Conservation (phyloP, 2,888 invertebrate species). For the Rhogogaster chlorosoma region DNA sequence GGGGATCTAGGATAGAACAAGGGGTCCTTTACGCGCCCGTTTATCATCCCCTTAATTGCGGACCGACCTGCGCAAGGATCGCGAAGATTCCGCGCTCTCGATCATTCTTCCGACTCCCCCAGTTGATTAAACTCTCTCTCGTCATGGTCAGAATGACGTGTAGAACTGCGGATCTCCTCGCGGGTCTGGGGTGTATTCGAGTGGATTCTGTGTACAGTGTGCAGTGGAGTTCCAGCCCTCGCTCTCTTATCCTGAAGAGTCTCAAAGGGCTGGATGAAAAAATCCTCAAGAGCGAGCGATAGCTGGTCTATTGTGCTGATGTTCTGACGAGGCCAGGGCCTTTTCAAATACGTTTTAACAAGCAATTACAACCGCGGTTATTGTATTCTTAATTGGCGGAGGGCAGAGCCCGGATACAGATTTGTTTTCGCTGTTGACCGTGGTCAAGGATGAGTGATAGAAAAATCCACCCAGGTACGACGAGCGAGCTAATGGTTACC, state of each 20-base stretch:
- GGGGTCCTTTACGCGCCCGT: not conserved
- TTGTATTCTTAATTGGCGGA: not conserved
- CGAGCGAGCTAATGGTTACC: not conserved
- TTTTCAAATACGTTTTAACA: slow-evolving; percentile 69
- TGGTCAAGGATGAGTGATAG: not conserved
- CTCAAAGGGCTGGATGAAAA: slow-evolving; percentile 22
- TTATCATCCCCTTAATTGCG: not conserved
- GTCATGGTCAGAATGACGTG: not conserved
- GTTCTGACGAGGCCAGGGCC: slow-evolving; percentile 73
- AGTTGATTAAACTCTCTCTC: not conserved
- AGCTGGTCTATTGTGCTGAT: slow-evolving; percentile 63
- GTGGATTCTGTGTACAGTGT: not conserved
- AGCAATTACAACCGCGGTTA: slow-evolving; percentile 63
- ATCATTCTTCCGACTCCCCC: not conserved
- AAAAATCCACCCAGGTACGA: not conserved
- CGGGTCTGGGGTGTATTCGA: not conserved
- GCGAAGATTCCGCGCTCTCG: not conserved
- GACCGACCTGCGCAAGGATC: not conserved
- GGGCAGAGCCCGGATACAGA: not conserved
- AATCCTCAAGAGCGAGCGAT: slow-evolving; percentile 25
- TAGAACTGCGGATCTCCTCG: not conserved
- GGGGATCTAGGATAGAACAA: slow-evolving; percentile 4
- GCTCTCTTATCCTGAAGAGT: slow-evolving; percentile 20
- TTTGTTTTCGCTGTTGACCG: not conserved
- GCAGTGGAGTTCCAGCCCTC: not conserved